Percentiles rank a stretch among this genome's conserved stretches.
These are phyloP conservation scores for Hipposideros armiger DNA, from an alignment of 2,113 vertebrate species.

Conservation along the genomic window DNA sequence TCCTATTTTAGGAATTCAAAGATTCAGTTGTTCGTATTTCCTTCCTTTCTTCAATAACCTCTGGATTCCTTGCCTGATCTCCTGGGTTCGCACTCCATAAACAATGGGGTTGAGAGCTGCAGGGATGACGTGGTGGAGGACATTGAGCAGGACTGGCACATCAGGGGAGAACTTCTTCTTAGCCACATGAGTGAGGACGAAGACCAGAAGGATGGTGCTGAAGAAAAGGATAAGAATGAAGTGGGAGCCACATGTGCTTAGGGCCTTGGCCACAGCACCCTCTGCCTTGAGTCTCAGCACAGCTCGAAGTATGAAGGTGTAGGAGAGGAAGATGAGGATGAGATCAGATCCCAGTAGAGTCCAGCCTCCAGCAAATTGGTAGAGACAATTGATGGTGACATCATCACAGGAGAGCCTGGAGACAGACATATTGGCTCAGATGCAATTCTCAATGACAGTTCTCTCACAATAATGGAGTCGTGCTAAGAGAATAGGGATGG, in stretches of 20 bases:
- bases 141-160: constrained; percentile 26
- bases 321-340: constrained; percentile 59
- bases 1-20: too few relatives aligned
- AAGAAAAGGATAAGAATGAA: constrained; percentile 61
- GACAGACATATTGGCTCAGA: constrained; percentile 73
- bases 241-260: constrained; percentile 55
- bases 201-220: constrained; percentile 38
- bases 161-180: constrained; percentile 54
- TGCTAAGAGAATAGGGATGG: constrained; percentile 65
- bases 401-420: constrained; percentile 73
- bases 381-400: constrained; percentile 30
- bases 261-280: not conserved
- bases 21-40: too few relatives aligned
- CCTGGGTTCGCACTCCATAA: constrained; percentile 32
- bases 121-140: constrained; percentile 49
- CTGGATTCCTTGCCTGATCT: constrained; percentile 58
- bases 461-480: constrained; percentile 60
- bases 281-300: constrained; percentile 5
- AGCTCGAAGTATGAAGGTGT: constrained; percentile 29
- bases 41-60: constrained; percentile 33
- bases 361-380: constrained; percentile 59
- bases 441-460: constrained; percentile 68
- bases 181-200: not conserved
- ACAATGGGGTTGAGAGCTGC: constrained; percentile 73
- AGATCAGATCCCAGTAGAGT: constrained; percentile 35